A percentile compares a stretch with the other conserved stretches of the same genome.
Evolutionary conservation across 2,113 vertebrate species (phyloP).

Genomic region (Myotis brandtii): DNA sequence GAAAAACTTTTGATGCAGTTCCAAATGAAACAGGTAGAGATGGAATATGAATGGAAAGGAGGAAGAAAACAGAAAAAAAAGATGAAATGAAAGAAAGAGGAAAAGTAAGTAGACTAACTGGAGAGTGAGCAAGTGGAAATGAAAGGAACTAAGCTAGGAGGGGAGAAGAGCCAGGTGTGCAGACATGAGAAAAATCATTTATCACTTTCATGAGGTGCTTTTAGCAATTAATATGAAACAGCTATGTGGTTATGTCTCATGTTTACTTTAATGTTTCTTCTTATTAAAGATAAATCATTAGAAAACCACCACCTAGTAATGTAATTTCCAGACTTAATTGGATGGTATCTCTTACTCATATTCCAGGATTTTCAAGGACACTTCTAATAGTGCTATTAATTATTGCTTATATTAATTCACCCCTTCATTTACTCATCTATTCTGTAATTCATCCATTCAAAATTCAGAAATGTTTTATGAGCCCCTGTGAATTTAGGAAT

Average conservation of each 20-base stretch:
- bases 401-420: not conserved
- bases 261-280: not conserved
- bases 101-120: not conserved
- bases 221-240: not conserved
- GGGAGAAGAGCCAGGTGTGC: not conserved
- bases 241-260: not conserved
- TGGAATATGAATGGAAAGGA: not conserved
- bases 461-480: not conserved
- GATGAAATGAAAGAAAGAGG: not conserved
- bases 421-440: not conserved
- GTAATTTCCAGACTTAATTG: not conserved
- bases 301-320: not conserved
- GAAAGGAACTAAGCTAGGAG: not conserved
- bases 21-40: constrained; percentile 51
- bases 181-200: not conserved
- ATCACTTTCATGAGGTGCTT: not conserved
- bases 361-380: not conserved
- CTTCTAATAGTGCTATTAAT: not conserved
- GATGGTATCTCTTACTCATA: not conserved
- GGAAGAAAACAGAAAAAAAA: not conserved
- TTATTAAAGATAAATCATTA: not conserved
- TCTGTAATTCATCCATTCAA: not conserved
- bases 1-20: not conserved
- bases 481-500: not conserved
- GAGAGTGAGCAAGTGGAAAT: not conserved